Evolutionary conservation across 2,797 vertebrate genomes (phyloP).

Genomic region (Odontamblyopus lacepedii): DNA sequence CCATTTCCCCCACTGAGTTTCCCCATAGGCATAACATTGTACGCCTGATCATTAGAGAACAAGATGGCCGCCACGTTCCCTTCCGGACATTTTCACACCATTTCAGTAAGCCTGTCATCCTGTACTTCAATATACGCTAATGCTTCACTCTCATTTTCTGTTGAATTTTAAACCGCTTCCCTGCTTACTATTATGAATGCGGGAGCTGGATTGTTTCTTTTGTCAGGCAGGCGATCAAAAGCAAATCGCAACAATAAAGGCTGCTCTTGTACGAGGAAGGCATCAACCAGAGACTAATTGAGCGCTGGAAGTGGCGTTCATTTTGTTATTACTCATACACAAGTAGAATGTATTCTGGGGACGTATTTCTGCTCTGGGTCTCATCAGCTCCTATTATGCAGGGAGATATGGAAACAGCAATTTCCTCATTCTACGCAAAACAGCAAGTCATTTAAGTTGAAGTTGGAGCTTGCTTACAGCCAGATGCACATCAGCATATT

Average conservation of each 20-base stretch:
- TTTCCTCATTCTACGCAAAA: constrained; percentile 30
- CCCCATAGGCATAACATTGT: constrained; percentile 33
- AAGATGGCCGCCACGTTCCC: constrained; percentile 55
- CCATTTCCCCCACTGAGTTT: constrained; percentile 34
- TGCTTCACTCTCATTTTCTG: background rate
- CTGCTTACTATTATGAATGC: constrained; percentile 45
- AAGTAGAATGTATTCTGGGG: constrained; percentile 36
- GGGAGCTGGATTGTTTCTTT: constrained; percentile 37
- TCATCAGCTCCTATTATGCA: constrained; percentile 45
- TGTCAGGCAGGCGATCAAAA: constrained; percentile 67
- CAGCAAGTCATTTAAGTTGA: constrained; percentile 16
- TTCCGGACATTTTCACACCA: constrained; percentile 36
- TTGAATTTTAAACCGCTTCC: background rate
- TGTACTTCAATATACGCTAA: background rate
- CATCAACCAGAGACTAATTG: constrained; percentile 56
- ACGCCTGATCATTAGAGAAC: constrained; percentile 57
- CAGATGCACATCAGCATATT: background rate
- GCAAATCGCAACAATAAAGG: constrained; percentile 47
- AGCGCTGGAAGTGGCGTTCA: constrained; percentile 42
- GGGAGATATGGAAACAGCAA: constrained; percentile 39
- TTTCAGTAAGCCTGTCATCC: constrained; percentile 15
- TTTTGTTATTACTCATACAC: constrained; percentile 56
- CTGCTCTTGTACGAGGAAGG: constrained; percentile 41
- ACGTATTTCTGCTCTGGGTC: constrained; percentile 54
- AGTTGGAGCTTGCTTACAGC: constrained; percentile 5